Conservation (phyloP, 2,888 invertebrate species). For the Meganola albula region DNA sequence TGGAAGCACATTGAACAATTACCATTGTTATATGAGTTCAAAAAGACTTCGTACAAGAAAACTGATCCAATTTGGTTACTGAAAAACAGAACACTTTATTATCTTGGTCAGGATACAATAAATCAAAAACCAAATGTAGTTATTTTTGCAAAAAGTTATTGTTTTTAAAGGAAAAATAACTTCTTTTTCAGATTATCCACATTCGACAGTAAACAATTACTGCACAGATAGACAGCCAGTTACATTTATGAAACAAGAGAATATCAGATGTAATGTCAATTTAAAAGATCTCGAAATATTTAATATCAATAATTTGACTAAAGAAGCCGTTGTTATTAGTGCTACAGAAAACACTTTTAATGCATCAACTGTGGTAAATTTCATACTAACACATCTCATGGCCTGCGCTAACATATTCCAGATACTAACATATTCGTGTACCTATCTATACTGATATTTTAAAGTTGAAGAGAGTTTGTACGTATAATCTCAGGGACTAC, state of each 20-base stretch:
- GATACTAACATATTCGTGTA: no score
- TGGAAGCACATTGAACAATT: conserved; percentile 12
- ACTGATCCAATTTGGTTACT: conserved; percentile 55
- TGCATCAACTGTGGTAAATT: conserved; percentile 45
- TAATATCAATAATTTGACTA: conserved; percentile 41
- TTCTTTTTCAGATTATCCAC: conserved; percentile 54
- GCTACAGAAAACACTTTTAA: conserved; percentile 42
- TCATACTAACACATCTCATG: no score
- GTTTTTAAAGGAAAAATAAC: no score
- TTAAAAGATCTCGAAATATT: conserved; percentile 59
- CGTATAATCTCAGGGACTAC: no score
- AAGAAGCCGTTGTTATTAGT: conserved; percentile 47
- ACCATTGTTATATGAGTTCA: conserved; percentile 29
- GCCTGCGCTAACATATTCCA: no score
- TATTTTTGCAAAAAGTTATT: no score
- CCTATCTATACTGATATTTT: no score
- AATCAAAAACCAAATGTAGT: no score
- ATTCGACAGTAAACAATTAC: conserved; percentile 46
- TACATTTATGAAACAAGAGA: conserved; percentile 49
- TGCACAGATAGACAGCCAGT: conserved; percentile 49
- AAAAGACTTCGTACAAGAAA: conserved; percentile 39
- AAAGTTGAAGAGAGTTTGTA: no score
- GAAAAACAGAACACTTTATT: conserved; percentile 44
- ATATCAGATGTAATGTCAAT: conserved; percentile 48
- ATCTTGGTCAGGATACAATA: no score